Conservation (phyloP, 2,113 vertebrate species). For the Camelus dromedarius region DNA sequence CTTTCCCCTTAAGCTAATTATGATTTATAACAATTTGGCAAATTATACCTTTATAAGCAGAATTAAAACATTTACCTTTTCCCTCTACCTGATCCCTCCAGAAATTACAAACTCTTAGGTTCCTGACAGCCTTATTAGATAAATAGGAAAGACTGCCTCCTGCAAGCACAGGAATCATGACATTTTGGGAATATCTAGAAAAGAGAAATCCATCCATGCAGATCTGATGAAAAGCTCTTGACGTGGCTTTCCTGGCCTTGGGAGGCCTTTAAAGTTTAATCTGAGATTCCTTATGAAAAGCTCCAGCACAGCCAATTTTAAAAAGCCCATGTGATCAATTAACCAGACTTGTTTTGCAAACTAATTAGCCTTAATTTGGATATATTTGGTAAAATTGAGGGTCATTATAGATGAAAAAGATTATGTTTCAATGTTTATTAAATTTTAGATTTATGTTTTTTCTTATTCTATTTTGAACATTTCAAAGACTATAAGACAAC, state of each 20-base stretch:
- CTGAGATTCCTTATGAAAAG: too few relatives aligned
- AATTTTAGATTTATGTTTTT: neutral
- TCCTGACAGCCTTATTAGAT: neutral
- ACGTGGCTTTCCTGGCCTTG: neutral
- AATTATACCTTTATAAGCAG: too few relatives aligned
- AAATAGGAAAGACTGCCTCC: neutral
- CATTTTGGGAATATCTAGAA: neutral
- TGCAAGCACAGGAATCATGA: neutral
- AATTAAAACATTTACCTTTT: too few relatives aligned
- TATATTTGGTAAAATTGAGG: neutral
- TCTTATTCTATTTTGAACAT: neutral
- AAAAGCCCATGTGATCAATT: neutral
- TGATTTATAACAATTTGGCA: too few relatives aligned
- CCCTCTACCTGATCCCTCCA: too few relatives aligned
- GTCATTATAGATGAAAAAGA: neutral
- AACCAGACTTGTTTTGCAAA: neutral
- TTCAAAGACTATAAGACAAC: neutral
- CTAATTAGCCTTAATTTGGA: neutral
- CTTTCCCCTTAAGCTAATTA: neutral
- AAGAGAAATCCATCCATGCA: neutral
- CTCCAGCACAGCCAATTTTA: too few relatives aligned
- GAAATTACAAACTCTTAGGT: neutral
- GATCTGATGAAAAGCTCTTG: neutral
- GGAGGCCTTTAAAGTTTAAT: neutral
- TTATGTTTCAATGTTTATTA: rapidly evolving